A percentile compares a stretch with the other conserved stretches of the same genome.
Evolutionary conservation across 2,888 invertebrate species (phyloP).

Genomic region (Parnassius glacialis): DNA sequence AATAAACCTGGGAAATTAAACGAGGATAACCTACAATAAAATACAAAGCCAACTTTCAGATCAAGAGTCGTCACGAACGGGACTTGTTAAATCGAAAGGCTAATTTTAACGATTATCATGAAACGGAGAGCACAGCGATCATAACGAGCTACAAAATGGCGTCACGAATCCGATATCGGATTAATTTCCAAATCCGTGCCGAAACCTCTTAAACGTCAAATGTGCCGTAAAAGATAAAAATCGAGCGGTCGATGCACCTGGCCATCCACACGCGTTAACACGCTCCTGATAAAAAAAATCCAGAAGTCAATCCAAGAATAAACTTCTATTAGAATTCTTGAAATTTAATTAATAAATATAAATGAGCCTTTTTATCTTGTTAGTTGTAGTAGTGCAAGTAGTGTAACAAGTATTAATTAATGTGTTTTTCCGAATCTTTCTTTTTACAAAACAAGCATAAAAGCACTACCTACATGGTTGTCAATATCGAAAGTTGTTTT

Average conservation of each 20-base stretch:
- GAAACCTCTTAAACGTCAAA: constrained; percentile 61
- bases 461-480: too few species aligned
- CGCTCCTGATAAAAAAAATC: constrained; percentile 4
- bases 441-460: too few species aligned
- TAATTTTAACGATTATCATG: constrained; percentile 13
- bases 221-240: constrained; percentile 63
- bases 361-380: too few species aligned
- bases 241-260: constrained; percentile 64
- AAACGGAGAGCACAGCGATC: constrained; percentile 11
- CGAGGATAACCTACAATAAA: neutral
- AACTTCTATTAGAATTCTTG: too few species aligned
- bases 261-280: constrained; percentile 37
- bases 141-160: constrained; percentile 38
- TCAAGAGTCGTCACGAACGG: constrained; percentile 7
- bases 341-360: too few species aligned
- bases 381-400: too few species aligned
- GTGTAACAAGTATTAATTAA: too few species aligned
- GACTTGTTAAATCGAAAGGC: constrained; percentile 6
- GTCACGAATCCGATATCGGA: constrained; percentile 59
- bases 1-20: too few species aligned
- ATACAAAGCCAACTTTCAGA: neutral
- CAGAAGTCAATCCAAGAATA: too few species aligned
- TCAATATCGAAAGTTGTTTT: too few species aligned
- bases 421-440: too few species aligned
- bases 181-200: constrained; percentile 63